Conservation (phyloP, 2,888 invertebrate genomes). For the Drosophila rellima region DNA sequence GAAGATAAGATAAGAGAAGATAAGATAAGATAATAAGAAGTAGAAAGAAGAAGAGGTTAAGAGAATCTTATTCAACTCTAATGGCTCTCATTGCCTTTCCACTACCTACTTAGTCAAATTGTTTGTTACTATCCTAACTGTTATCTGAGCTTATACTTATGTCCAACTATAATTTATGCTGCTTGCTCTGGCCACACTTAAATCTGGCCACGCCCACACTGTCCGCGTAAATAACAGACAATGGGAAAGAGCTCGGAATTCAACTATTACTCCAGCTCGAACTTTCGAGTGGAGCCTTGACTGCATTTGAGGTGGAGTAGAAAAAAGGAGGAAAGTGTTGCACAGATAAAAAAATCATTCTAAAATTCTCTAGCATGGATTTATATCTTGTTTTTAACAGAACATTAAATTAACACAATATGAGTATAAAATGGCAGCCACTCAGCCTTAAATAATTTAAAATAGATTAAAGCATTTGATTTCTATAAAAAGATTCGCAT, state of each 20-base stretch:
- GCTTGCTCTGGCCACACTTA: conserved; percentile 36
- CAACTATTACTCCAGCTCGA: background rate
- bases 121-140: conserved; percentile 12
- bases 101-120: conserved; percentile 11
- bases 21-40: too few species aligned
- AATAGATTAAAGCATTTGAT: too few species aligned
- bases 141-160: conserved; percentile 5
- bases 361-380: too few species aligned
- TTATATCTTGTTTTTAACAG: too few species aligned
- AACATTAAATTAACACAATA: too few species aligned
- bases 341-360: too few species aligned
- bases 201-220: conserved; percentile 21
- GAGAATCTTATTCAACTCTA: conserved; percentile 8
- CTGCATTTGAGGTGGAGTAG: background rate
- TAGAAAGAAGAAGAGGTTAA: background rate
- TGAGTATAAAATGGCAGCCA: too few species aligned
- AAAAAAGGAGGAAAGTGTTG: background rate
- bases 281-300: background rate
- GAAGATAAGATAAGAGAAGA: background rate
- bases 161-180: conserved; percentile 25
- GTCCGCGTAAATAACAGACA: conserved; percentile 29
- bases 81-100: background rate
- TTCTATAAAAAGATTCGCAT: too few species aligned
- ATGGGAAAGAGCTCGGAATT: background rate
- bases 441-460: too few species aligned